Evolutionary conservation across 1,140 invertebrate species (phyloP).

Genomic region (Scaptomyza pallida): DNA sequence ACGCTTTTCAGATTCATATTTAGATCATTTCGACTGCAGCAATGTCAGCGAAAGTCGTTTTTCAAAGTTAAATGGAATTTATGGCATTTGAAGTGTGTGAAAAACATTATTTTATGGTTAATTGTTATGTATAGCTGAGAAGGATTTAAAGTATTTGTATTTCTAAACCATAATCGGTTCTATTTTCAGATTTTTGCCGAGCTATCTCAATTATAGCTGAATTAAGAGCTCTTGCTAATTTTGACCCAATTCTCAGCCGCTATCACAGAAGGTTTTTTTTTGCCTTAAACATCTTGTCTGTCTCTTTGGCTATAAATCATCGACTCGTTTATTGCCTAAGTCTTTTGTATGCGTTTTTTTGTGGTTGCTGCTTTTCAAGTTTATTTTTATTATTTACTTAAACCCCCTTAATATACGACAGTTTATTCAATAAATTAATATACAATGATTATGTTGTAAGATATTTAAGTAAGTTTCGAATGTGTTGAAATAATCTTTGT

Average conservation of each 20-base stretch:
- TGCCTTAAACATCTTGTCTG: conserved; percentile 23
- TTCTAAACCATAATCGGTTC: not conserved
- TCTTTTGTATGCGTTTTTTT: conserved; percentile 48
- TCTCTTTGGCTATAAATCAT: conserved; percentile 61
- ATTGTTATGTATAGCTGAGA: not conserved
- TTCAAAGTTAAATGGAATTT: conserved; percentile 14
- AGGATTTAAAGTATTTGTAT: too few relatives aligned
- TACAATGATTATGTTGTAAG: conserved; percentile 8
- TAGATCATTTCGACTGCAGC: conserved; percentile 35
- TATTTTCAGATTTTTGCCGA: not conserved
- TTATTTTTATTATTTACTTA: conserved; percentile 32
- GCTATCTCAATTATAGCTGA: conserved; percentile 38
- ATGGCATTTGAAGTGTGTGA: conserved; percentile 5
- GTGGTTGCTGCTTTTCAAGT: conserved; percentile 51
- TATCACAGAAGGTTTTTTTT: conserved; percentile 28
- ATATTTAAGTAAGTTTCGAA: not conserved
- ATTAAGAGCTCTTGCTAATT: conserved; percentile 66
- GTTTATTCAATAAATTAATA: conserved; percentile 22
- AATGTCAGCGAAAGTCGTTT: conserved; percentile 62
- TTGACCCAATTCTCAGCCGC: conserved; percentile 69
- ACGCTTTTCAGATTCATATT: conserved; percentile 35
- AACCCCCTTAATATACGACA: conserved; percentile 1
- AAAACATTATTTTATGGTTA: not conserved
- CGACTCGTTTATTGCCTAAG: conserved; percentile 52
- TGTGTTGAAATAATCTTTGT: conserved; percentile 29